Evolutionary conservation across 1,140 invertebrate genomes (phyloP), one percentile per base, ranked within the genome.

Genomic region (Aphelinus atriplicis): DNA sequence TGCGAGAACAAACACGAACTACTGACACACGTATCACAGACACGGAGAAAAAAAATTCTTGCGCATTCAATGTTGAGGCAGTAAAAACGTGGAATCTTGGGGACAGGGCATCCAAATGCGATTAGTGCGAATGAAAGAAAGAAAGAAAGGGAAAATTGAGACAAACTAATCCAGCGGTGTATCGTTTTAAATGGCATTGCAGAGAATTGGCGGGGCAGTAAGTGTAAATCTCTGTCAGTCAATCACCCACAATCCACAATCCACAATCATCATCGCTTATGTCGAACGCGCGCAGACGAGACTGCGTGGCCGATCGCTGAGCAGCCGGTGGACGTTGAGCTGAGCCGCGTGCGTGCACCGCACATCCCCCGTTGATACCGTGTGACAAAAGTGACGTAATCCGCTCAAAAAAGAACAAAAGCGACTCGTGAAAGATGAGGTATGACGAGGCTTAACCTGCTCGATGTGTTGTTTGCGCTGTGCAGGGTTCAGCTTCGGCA

Each of bases 401-500:
- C 51, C 4, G 4, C 51, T 6, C 51, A 53, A 53, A 53, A 53
- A 53, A 53, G 9, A 53, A 53, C 4, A 53, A 53, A 53, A 53
- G 26, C 26, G 26, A 26, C 26, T 26, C 26, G 26, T 26, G 26
- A 26, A 26, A 26, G 26, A 26, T 26, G 51, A 53, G 51, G 9
- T 4, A 53, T 53, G 51, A 53, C 51, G 51, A 53, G 9, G 51
- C 66, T 61, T 75, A 74, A 75, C 66, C 42, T 60, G 4, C 73
- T 58, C 51, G 73, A 63, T 70, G 61, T 75, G 62, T 64, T 75
- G 50, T 70, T 53, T 53, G 51, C 10, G 43, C 67, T 75, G 53
- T 70, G 65, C 85, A 90, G 91, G 92, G 83, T 93, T 93, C 88
- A 93, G 92, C 81, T 91, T 94, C 80, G 92, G 92, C 26, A 93